Conservation (phyloP, 2,113 vertebrate species). For the Lasiurus borealis region DNA sequence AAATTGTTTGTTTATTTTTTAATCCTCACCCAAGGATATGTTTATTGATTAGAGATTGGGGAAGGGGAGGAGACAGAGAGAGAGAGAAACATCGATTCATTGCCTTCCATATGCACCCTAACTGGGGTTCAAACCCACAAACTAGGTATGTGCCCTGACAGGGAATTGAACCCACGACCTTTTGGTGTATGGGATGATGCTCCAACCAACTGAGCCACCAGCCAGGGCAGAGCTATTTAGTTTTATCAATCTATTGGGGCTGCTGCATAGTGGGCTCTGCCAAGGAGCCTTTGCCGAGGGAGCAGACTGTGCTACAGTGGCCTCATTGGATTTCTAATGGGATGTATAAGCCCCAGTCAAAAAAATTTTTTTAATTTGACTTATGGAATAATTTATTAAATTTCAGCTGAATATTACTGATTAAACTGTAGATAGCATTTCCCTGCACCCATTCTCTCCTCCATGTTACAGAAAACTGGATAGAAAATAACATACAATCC, state of each 20-base stretch:
- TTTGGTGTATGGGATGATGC: not conserved
- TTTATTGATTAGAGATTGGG: not conserved
- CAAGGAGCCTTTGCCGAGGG: too few species aligned
- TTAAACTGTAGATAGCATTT: slow-evolving; percentile 9
- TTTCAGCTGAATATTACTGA: slow-evolving; percentile 31
- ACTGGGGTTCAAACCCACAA: not conserved
- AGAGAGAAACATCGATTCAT: not conserved
- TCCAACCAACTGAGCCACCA: not conserved
- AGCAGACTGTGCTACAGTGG: not conserved
- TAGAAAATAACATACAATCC: slow-evolving; percentile 17
- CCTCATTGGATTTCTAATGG: slow-evolving; percentile 9
- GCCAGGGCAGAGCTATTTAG: not conserved
- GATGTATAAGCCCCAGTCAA: not conserved
- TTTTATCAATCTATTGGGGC: not conserved
- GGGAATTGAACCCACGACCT: not conserved
- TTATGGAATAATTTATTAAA: slow-evolving; percentile 4
- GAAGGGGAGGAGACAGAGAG: not conserved
- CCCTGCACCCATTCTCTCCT: not conserved
- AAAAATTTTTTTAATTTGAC: slow-evolving; percentile 1
- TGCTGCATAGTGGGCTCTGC: not conserved
- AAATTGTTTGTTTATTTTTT: not conserved
- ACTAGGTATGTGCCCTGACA: too few species aligned
- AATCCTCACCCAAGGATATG: not conserved
- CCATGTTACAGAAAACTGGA: slow-evolving; percentile 24
- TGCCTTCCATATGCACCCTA: not conserved